phyloP scores from a whole-genome alignment of 2,888 invertebrate genomes.

The Dicyrtomina minuta region DNA sequence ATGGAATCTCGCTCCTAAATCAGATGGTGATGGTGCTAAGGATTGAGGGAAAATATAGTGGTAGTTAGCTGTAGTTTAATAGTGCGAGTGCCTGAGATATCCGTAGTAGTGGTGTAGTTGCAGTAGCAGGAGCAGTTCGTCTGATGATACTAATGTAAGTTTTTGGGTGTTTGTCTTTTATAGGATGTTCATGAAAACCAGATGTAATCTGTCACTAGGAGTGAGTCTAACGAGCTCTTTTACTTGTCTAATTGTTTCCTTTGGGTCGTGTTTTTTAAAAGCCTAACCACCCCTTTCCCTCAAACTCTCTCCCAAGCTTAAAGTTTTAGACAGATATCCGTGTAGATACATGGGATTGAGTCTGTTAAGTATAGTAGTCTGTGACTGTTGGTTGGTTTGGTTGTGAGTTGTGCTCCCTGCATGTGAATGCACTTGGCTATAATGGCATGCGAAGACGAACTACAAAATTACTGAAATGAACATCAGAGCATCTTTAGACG shows the following conservation, averaged over 20 bases:
- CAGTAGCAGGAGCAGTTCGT: no score
- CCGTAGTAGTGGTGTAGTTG: no score
- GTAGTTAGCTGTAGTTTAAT: no score
- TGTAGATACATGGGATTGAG: no score
- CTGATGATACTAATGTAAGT: no score
- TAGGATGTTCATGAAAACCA: slow-evolving; percentile 37
- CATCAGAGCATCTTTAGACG: no score
- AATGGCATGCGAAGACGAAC: background rate
- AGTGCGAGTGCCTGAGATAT: no score
- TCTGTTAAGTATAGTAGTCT: background rate
- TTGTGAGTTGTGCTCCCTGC: no score
- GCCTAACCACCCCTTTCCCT: slow-evolving; percentile 10
- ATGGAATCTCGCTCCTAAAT: no score
- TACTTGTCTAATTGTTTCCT: slow-evolving; percentile 51
- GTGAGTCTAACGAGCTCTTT: slow-evolving; percentile 44
- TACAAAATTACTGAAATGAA: background rate
- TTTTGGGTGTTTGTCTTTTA: background rate
- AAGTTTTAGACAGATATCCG: background rate
- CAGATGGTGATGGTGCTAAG: no score
- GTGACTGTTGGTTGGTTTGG: no score
- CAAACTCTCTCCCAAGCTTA: background rate
- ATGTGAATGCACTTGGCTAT: background rate
- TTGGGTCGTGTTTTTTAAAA: slow-evolving; percentile 42
- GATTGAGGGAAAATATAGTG: no score
- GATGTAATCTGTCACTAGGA: slow-evolving; percentile 48